Conservation (phyloP, 2,113 vertebrate species). For the Gracilinanus agilis region DNA sequence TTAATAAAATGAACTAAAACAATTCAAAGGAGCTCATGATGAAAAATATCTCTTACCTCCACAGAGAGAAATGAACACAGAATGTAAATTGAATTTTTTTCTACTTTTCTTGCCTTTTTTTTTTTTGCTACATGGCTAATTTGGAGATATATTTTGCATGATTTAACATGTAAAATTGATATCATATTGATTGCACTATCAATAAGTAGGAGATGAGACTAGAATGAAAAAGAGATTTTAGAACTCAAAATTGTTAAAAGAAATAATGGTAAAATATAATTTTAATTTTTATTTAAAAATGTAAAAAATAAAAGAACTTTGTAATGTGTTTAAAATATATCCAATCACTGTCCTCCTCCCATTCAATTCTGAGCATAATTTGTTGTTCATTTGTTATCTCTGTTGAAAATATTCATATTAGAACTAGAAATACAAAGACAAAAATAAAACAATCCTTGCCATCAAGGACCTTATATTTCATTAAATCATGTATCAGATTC, state of each 20-base stretch:
- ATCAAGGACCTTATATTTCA: background rate
- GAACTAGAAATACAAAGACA: background rate
- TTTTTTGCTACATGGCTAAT: background rate
- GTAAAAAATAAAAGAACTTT: background rate
- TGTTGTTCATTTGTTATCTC: background rate
- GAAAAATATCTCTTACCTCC: background rate
- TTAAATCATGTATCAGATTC: background rate
- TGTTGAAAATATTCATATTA: background rate
- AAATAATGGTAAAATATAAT: background rate
- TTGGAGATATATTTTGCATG: background rate
- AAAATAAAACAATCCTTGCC: background rate
- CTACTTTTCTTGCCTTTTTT: background rate
- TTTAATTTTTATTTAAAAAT: background rate
- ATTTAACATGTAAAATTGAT: background rate
- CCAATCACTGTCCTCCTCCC: background rate
- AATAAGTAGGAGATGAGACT: background rate
- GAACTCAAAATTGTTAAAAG: background rate
- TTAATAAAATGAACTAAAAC: background rate
- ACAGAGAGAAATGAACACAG: background rate
- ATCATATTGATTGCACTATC: background rate
- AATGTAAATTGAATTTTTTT: background rate
- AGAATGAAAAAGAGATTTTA: background rate
- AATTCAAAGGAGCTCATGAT: background rate
- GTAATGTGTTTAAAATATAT: background rate
- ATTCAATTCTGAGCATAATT: background rate